A percentile compares a stretch with the other conserved stretches of the same genome.
These are phyloP conservation scores for Mesorhabditis sp. DNA, from an alignment of 2,888 invertebrate species.

Conservation along the genomic window DNA sequence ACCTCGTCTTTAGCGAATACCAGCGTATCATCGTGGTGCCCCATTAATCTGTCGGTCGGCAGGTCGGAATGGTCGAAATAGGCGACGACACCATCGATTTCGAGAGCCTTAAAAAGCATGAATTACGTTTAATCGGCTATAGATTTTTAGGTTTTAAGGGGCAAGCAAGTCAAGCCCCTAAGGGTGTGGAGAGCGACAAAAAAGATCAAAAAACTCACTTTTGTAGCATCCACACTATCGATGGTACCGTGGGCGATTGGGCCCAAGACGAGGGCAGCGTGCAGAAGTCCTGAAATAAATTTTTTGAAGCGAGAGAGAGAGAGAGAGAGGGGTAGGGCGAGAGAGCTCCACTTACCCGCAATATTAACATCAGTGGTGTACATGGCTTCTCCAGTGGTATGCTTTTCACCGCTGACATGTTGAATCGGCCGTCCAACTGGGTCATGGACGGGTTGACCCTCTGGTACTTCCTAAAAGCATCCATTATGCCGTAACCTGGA, in stretches of 20 bases:
- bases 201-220: background rate
- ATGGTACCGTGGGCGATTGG: constrained; percentile 44
- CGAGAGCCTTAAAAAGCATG: constrained; percentile 67
- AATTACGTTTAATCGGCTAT: background rate
- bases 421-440: constrained; percentile 77
- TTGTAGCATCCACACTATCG: constrained; percentile 67
- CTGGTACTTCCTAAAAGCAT: constrained; percentile 50
- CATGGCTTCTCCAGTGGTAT: constrained; percentile 83
- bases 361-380: constrained; percentile 79
- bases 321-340: background rate
- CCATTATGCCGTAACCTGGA: too few species aligned
- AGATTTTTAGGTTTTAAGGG: background rate
- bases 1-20: constrained; percentile 77
- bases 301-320: background rate
- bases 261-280: constrained; percentile 76
- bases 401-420: constrained; percentile 79
- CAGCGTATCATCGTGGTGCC: constrained; percentile 75
- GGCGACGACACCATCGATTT: constrained; percentile 75
- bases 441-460: constrained; percentile 64
- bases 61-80: constrained; percentile 78
- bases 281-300: constrained; percentile 69
- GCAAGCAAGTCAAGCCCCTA: background rate
- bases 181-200: background rate
- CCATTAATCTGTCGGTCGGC: constrained; percentile 69
- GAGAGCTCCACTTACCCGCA: constrained; percentile 23